Percentiles rank a stretch among this genome's conserved stretches.
Conservation (phyloP, 1,140 invertebrate genomes). For the Trichomalopsis sarcophagae region DNA sequence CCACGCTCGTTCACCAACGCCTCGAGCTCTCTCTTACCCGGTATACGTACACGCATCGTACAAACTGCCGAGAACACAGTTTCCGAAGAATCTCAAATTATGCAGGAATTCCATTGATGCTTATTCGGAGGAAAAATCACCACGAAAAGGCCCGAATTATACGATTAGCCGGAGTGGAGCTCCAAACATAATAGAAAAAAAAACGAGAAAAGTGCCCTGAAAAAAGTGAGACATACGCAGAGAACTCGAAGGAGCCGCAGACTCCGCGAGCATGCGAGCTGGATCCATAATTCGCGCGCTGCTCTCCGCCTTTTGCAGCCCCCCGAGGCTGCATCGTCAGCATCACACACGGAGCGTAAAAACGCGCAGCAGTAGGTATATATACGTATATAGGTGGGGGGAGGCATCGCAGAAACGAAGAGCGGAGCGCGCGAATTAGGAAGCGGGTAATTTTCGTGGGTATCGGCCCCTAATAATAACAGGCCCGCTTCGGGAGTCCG, state of each 20-base stretch:
- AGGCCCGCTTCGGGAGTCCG: neutral
- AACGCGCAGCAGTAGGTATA: conserved; percentile 1
- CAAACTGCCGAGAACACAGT: too few relatives aligned
- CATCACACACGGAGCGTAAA: neutral
- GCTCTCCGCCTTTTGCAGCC: conserved; percentile 12
- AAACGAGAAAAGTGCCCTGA: neutral
- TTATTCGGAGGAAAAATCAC: neutral
- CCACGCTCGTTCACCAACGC: neutral
- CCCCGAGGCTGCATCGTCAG: neutral
- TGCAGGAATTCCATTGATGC: conserved; percentile 47
- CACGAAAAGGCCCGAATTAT: neutral
- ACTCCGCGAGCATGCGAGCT: neutral
- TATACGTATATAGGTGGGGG: neutral
- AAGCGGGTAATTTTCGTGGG: conserved; percentile 20
- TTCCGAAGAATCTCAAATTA: conserved; percentile 20
- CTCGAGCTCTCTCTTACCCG: neutral
- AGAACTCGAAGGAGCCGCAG: neutral
- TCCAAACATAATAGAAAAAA: neutral
- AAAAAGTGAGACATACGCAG: neutral
- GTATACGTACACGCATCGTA: too few relatives aligned
- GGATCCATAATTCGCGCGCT: conserved; percentile 32
- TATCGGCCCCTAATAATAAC: conserved; percentile 26
- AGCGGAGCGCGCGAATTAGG: conserved; percentile 28
- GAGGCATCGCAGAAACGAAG: neutral
- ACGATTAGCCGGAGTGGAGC: too few relatives aligned